These are phyloP conservation scores for Eospalax fontanierii DNA, from an alignment of 2,797 vertebrate species.

Conservation along the genomic window DNA sequence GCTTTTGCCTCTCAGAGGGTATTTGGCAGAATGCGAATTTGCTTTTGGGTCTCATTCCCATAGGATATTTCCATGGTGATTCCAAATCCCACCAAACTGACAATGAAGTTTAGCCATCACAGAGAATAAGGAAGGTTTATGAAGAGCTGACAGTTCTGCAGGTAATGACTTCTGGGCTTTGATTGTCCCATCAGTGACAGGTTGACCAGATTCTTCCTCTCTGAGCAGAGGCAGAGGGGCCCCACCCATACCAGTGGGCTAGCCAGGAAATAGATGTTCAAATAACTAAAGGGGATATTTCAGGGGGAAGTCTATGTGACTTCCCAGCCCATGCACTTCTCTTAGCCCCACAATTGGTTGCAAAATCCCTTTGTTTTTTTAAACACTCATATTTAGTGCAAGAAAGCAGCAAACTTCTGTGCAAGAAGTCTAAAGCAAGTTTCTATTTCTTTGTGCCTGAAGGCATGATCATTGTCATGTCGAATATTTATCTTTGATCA, in stretches of 20 bases:
- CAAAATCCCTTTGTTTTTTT: background rate
- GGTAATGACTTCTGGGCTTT: too few relatives aligned
- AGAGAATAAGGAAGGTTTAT: background rate
- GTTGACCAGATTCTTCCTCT: too few relatives aligned
- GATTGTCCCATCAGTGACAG: too few relatives aligned
- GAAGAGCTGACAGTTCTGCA: accelerated
- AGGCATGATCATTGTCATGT: accelerated
- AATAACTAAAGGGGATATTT: accelerated
- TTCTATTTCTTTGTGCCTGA: background rate
- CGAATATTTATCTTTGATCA: background rate
- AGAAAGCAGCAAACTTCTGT: background rate
- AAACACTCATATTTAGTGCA: background rate
- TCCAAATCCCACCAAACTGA: background rate
- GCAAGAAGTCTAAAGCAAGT: background rate
- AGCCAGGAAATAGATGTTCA: background rate
- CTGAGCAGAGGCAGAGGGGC: background rate
- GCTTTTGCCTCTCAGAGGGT: accelerated
- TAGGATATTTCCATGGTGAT: background rate
- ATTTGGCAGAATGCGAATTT: background rate
- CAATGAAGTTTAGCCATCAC: background rate
- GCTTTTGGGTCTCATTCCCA: background rate
- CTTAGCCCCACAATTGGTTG: accelerated
- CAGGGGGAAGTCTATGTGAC: accelerated
- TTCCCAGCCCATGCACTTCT: accelerated
- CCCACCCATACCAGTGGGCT: accelerated